A percentile compares a stretch with the other conserved stretches of the same genome.
These are phyloP conservation scores for Caenorhabditis parvicauda DNA, from an alignment of 2,888 invertebrate genomes.

Conservation along the genomic window DNA sequence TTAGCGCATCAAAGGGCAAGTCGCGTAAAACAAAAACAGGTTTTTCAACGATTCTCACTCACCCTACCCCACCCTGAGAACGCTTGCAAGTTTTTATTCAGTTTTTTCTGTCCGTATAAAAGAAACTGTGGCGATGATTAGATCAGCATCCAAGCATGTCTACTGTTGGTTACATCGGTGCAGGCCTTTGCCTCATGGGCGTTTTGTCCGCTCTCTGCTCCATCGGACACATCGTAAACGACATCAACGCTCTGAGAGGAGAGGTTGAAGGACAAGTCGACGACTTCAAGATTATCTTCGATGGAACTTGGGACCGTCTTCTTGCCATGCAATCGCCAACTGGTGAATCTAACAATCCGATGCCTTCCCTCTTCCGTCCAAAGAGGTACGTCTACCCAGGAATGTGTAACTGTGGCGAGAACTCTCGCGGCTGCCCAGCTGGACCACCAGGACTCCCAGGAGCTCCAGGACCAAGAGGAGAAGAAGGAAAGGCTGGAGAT, in stretches of 20 bases:
- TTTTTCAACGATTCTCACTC: too few relatives aligned
- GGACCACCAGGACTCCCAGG: constrained; percentile 47
- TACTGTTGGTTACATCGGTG: constrained; percentile 30
- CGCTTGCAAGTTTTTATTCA: too few relatives aligned
- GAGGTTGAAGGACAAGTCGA: constrained; percentile 37
- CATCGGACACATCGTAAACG: constrained; percentile 40
- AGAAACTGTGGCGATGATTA: neutral
- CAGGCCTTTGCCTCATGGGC: constrained; percentile 37
- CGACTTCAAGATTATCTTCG: constrained; percentile 41
- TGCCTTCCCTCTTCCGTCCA: constrained; percentile 33
- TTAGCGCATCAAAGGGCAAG: too few relatives aligned
- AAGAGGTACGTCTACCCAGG: constrained; percentile 41
- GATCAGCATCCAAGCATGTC: constrained; percentile 17
- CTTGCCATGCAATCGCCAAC: constrained; percentile 42
- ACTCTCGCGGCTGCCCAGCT: constrained; percentile 43
- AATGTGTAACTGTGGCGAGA: constrained; percentile 42
- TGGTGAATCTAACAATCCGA: constrained; percentile 32
- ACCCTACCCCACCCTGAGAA: too few relatives aligned
- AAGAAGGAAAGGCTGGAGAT: constrained; percentile 38
- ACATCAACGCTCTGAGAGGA: constrained; percentile 37
- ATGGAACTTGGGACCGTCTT: constrained; percentile 48
- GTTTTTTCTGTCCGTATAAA: too few relatives aligned
- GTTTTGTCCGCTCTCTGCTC: constrained; percentile 35
- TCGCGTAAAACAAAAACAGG: too few relatives aligned
- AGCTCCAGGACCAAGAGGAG: constrained; percentile 38